Evolutionary conservation across 1,140 invertebrate species (phyloP), one percentile per base, ranked within the genome.

Genomic region (Bombus pyrosoma): DNA sequence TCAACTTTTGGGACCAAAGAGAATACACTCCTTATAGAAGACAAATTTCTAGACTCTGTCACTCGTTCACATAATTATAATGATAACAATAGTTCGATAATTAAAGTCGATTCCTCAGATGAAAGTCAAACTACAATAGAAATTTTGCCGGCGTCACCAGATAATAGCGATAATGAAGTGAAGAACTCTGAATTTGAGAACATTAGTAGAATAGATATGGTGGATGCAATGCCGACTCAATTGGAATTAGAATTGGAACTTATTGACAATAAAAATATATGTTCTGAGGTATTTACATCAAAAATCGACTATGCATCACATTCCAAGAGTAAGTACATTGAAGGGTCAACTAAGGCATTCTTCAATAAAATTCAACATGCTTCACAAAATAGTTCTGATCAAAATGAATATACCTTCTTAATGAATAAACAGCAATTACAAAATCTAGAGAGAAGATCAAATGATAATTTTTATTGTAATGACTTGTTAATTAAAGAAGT

Each of bases 91-190:
- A 90, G 87, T 75, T 91, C 91, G 12, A 91, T 95, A 12, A 95
- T 95, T 57, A 94, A 95, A 81, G 85, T 95, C 3, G 94, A 95
- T 39, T 95, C 94, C 0, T 95, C 94, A 1, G 94, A 95, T 41
- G 94, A 95, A 37, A 95, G 93, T 87, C 93, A 94, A 85, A 93
- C 94, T 2, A 95, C 94, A 0, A 94, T 94, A 41, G 94, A 95
- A 78, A 93, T 95, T 37, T 39, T 95, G 34, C 93, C 94, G 47
- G 94, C 92, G 12, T 94, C 94, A 1, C 93, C 94, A 37, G 91
- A 93, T 37, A 81, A 85, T 2, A 89, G 81, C 34, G 90, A 85
- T 3, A 81, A 86, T 13, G 90, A 77, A n/a, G 47, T 76, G 74
- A 86, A 90, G n/a, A 62, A 57, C 28, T 25, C 15, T 43, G 77